Base-by-base conservation (phyloP, 2,797 vertebrate species). In the Neosilurus hyrtlii region DNA sequence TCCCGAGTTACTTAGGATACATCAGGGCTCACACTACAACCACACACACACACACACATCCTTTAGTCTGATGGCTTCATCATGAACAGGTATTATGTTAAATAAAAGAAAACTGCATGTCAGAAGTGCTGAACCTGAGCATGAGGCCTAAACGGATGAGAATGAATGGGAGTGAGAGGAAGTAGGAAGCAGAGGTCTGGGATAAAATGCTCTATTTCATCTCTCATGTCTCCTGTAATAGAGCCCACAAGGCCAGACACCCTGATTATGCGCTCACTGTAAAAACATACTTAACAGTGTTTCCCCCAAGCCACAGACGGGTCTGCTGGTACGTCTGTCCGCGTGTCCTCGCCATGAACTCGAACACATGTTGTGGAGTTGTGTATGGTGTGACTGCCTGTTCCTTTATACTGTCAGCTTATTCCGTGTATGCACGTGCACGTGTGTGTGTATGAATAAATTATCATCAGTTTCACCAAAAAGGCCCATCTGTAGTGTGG, bases 61-160 rank as follows among this genome's bases (percentile, higher is more conserved):
- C 82, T 59, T 74, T 76, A 89, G 74, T 88, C 87, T 89, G 87
- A 92, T 89, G 67, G 68, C 84, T 85, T 80, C 49, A 59, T 92
- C 91, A 95, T 94, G 91, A 94, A 92, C 92, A 92, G 70, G 49
- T 6, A 18, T 22, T 11, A 75, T 2, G 11, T 59, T 76, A 37
- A 66, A 92, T 93, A 90, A 88, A 84, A 88, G 89, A 91, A 94
- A 93, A 93, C 91, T 92, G 91, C 73, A 9, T 89, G 89, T 93
- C 90, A 92, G 93, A 90, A 88, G 78, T 86, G 86, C 86, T 89
- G 84, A 87, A 88, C 91, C 76, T 66, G 82, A 78, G 81, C 84
- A 80, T 68, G 79, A 87, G 82, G 43, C 35, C 30, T 22, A 85
- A 37, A 75, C 16, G 12, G 80, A 86, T 81, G 68, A 79, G 86